Evolutionary conservation across 2,888 invertebrate genomes (phyloP).

Genomic region (Nemotelus nigrinus): DNA sequence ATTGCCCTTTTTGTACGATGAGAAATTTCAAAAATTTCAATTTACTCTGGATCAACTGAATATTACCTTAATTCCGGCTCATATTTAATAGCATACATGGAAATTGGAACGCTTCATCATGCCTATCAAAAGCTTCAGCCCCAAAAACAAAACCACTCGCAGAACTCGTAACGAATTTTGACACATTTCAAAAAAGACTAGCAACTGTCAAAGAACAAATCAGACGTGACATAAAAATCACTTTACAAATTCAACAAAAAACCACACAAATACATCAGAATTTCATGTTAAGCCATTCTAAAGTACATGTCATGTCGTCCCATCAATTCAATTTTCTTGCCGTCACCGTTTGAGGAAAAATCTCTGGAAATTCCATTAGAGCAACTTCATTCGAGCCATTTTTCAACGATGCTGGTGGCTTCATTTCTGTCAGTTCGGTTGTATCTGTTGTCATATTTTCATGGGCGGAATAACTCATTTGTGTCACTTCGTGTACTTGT

Average conservation of each 20-base stretch:
- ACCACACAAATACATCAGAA: constrained; percentile 13
- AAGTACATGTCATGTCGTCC: constrained; percentile 21
- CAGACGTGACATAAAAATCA: neutral
- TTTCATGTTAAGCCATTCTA: constrained; percentile 18
- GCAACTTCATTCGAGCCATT: constrained; percentile 8
- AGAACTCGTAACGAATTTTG: no score
- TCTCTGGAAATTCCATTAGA: constrained; percentile 25
- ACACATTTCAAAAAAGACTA: no score
- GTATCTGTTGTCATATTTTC: constrained; percentile 38
- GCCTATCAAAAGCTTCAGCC: no score
- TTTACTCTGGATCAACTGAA: no score
- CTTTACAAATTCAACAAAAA: neutral
- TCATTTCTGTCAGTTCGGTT: constrained; percentile 24
- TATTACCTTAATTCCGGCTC: no score
- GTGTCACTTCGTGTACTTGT: constrained; percentile 38
- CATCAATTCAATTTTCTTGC: constrained; percentile 27
- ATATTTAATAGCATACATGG: no score
- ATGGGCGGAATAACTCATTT: constrained; percentile 37
- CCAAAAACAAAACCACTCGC: no score
- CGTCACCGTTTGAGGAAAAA: neutral
- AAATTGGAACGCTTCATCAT: no score
- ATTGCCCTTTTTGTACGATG: no score
- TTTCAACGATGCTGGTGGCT: constrained; percentile 1
- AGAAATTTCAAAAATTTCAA: no score
- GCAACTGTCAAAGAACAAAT: neutral